A percentile compares a stretch with the other conserved stretches of the same genome.
Evolutionary conservation across 2,888 invertebrate species (phyloP).

Genomic region (Yponomeuta sedellus): DNA sequence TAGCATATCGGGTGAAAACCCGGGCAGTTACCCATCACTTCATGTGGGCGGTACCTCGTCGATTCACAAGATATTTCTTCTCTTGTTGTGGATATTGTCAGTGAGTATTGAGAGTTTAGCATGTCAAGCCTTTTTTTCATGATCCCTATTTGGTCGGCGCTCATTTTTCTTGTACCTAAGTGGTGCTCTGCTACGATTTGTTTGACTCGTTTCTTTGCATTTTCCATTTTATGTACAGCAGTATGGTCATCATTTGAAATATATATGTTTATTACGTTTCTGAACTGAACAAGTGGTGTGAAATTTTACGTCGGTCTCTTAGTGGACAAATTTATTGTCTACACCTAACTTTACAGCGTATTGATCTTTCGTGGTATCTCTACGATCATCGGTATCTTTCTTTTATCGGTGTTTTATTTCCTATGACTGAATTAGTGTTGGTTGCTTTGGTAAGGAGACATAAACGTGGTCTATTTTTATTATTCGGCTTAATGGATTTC

Average conservation of each 20-base stretch:
- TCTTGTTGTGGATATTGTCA: conserved; percentile 19
- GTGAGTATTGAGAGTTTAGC: conserved; percentile 16
- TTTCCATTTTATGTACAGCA: neutral
- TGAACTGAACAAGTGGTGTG: neutral
- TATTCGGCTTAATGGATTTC: conserved; percentile 68
- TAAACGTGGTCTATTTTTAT: conserved; percentile 64
- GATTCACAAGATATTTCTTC: conserved; percentile 53
- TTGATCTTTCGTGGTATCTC: conserved; percentile 29
- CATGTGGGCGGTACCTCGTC: conserved; percentile 55
- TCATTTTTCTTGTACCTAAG: neutral
- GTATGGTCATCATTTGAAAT: neutral
- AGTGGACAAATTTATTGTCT: neutral
- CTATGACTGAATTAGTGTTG: conserved; percentile 57
- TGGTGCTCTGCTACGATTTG: neutral
- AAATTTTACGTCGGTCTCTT: neutral
- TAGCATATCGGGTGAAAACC: too few species aligned
- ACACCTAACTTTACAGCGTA: neutral
- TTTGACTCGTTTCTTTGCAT: conserved; percentile 6
- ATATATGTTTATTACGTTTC: neutral
- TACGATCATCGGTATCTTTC: conserved; percentile 28
- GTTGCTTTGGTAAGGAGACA: conserved; percentile 27
- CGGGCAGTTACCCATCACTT: conserved; percentile 17
- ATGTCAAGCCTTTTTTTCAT: conserved; percentile 13
- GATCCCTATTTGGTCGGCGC: conserved; percentile 14
- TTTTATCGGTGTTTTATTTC: conserved; percentile 50